Base-by-base conservation (phyloP, 2,113 vertebrate species). In the Amphiprion percula region DNA sequence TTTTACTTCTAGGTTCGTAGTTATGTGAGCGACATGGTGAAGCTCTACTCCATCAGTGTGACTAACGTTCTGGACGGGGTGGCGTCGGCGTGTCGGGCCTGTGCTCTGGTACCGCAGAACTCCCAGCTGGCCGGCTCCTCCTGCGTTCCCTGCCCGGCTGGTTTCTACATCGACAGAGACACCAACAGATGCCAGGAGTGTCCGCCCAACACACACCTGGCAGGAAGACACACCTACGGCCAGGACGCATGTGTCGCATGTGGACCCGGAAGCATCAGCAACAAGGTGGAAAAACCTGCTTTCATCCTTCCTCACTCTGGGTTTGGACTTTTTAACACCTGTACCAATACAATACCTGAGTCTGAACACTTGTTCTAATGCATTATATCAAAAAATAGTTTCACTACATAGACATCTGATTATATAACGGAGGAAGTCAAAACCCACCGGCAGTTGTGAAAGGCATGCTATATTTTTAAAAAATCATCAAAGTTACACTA, bases 31-130 rank as follows among this genome's bases (percentile, higher is more conserved):
- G 98, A 99, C 80, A 77, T 94, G 87, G 98, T 96, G 88, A 98
- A 97, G 95, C 96, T 99, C 74, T 99, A 97, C 95, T 98, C 96
- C 50, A 95, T 99, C 91, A 95, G 88, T 0, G 96, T 98, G 77
- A 97, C 95, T 2, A 99, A 99, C 0, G 97, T 95, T 0, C 88
- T 94, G 72, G 97, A 97, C 0, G 98, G 98, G 0, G 96, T 97
- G 0, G 96, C 97, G 0, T 97, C 97, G 0, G 90, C 92, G 0
- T 99, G 98, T 68, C 95, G 92, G 37, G 96, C 96, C 74, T 99
- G 98, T 54, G 98, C 97, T 0, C 93, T 99, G 64, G 93, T 96
- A 9, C 95, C 96, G 0, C 87, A 90, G 79, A 88, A 90, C 79
- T 91, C 93, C 30, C 94, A 95, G 69, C 95, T 87, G 66, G 93